Percentiles rank a stretch among this genome's conserved stretches.
Evolutionary conservation across 37 sponge, comb jelly and placozoan species (phyloP).

Genomic region (Spongilla lacustris): DNA sequence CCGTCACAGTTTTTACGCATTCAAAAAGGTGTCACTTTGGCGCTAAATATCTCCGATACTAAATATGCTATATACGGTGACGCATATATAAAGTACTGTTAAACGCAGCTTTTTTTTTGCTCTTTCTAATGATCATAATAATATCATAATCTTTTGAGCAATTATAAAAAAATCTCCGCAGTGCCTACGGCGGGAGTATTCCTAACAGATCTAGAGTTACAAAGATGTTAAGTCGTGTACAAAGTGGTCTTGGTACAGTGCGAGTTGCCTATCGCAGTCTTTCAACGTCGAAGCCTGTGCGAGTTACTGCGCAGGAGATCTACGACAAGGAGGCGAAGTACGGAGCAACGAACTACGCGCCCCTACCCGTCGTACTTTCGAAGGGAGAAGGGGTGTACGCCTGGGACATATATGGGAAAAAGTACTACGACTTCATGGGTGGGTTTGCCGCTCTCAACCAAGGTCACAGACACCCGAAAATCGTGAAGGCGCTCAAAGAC

Average conservation of each 20-base stretch:
- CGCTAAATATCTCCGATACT: no score
- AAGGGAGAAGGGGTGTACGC: constrained; percentile 91
- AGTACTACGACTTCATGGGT: constrained; percentile 95
- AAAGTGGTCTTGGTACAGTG: neutral
- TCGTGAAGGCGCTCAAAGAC: constrained; percentile 68
- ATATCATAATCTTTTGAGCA: no score
- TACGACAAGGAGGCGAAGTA: constrained; percentile 70
- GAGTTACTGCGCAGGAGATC: constrained; percentile 20
- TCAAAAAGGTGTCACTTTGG: no score
- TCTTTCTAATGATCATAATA: no score
- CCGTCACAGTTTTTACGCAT: no score
- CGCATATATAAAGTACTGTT: no score
- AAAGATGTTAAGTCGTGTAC: neutral
- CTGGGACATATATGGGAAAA: constrained; percentile 94
- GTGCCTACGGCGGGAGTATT: no score
- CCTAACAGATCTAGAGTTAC: no score
- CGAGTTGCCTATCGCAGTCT: neutral
- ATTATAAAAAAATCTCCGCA: no score
- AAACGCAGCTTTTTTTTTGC: no score
- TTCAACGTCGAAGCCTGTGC: neutral
- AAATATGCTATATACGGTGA: no score
- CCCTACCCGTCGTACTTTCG: constrained; percentile 90
- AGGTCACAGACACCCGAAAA: constrained; percentile 96
- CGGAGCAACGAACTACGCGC: constrained; percentile 93
- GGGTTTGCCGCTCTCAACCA: constrained; percentile 94